Evolutionary conservation across 2,888 invertebrate species (phyloP), one percentile per base, ranked within the genome.

Genomic region (Graphium colonna): DNA sequence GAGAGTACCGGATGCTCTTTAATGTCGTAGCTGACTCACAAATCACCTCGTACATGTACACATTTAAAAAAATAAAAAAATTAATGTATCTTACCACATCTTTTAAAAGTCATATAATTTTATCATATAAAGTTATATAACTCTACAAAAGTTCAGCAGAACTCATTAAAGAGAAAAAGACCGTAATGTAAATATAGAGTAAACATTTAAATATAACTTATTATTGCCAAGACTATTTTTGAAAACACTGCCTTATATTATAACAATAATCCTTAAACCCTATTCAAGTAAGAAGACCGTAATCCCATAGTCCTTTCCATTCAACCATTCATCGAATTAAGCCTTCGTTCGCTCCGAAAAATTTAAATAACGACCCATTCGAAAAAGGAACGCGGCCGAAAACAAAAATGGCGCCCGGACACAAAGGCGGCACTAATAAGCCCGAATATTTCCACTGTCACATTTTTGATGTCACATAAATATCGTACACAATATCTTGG

Each of bases 401-500:
- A 45, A 36, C 33, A 45, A 33, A n/a, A 31, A 40, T 40, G 16
- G 5, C 18, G 42, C 12, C 8, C 13, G 15, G 26, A 33, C 18
- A 44, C 17, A 16, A 38, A n/a, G 10, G n/a, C 1, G n/a, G 17
- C 26, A 10, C 41, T 52, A 52, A 52, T 52, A 46, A 52, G 13
- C 44, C 41, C 45, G 42, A 33, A 52, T 46, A 41, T 21, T 46
- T 13, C 33, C 40, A 52, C 33, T 45, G 46, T 38, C 52, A 47
- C 46, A 52, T 52, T 52, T 52, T 52, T 52, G 42, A 52, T 47
- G 52, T 52, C 47, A 33, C 52, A 52, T 52, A 47, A 52, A 52
- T 52, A 53, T 43, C 41, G 10, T 36, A 41, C 46, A 52, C 52
- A 52, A 52, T 53, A 49, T 44, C 52, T 52, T 45, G 44, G 43